Evolutionary conservation across 2,888 invertebrate species (phyloP).

Genomic region (Zygaena filipendulae): DNA sequence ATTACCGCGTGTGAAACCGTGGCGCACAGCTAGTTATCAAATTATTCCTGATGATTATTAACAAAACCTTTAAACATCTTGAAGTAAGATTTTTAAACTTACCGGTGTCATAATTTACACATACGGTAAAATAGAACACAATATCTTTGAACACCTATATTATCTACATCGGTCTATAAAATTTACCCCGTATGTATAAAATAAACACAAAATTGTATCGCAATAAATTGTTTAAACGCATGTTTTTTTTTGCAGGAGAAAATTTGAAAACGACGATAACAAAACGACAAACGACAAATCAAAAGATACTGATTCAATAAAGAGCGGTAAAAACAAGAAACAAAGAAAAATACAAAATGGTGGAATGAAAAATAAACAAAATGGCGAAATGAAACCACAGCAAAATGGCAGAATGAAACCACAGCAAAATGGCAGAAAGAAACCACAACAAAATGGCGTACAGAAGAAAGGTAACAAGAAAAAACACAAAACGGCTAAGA

Average conservation of each 20-base stretch:
- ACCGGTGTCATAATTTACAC: too few species aligned
- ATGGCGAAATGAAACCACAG: conserved; percentile 4
- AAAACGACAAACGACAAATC: conserved; percentile 20
- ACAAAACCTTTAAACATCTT: too few species aligned
- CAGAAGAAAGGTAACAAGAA: conserved; percentile 11
- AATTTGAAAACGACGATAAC: conserved; percentile 31
- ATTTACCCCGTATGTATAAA: too few species aligned
- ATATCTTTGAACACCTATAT: too few species aligned
- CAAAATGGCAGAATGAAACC: conserved; percentile 12
- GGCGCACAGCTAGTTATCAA: too few species aligned
- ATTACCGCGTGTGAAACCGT: too few species aligned
- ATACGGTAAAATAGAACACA: too few species aligned
- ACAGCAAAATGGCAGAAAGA: conserved; percentile 11
- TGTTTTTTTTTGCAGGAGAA: conserved; percentile 40
- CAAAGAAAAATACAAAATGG: conserved; percentile 32
- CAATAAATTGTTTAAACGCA: too few species aligned
- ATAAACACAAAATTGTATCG: too few species aligned
- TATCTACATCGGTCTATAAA: too few species aligned
- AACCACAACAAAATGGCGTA: conserved; percentile 10
- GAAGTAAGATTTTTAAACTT: too few species aligned
- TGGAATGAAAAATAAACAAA: conserved; percentile 14
- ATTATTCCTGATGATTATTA: too few species aligned
- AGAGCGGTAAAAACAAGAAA: conserved; percentile 35
- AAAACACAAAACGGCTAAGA: conserved; percentile 16
- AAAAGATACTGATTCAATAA: conserved; percentile 25